These are phyloP conservation scores for Chelonoidis abingdonii DNA, from an alignment of 2,113 vertebrate genomes.

Conservation along the genomic window DNA sequence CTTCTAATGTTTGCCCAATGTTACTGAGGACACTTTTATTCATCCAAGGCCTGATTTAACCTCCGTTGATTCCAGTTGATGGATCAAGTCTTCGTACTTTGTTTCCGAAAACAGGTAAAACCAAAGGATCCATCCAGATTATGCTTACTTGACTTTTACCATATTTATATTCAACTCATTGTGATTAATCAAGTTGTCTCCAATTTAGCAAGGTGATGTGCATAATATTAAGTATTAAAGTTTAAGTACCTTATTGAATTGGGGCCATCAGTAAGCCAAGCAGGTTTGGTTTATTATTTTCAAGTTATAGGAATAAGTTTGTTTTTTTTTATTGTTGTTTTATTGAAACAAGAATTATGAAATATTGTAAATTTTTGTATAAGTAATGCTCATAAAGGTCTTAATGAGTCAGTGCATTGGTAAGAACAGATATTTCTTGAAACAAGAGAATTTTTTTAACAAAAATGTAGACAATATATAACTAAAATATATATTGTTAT, in stretches of 20 bases:
- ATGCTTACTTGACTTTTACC: background rate
- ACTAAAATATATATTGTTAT: constrained; percentile 15
- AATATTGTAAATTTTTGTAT: background rate
- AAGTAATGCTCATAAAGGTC: background rate
- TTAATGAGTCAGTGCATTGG: constrained; percentile 38
- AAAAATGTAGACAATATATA: constrained; percentile 14
- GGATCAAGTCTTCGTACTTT: background rate
- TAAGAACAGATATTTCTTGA: constrained; percentile 40
- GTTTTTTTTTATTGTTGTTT: background rate
- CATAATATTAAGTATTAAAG: background rate
- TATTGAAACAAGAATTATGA: background rate
- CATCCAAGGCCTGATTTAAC: background rate
- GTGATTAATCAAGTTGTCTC: background rate
- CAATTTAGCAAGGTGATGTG: background rate
- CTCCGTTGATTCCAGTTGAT: constrained; percentile 3
- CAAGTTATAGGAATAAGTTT: background rate
- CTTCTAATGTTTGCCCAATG: background rate
- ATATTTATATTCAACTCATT: background rate
- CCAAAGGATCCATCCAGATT: constrained; percentile 8
- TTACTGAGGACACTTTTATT: background rate
- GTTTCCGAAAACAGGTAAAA: constrained; percentile 1
- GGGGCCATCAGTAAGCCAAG: background rate
- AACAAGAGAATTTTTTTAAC: constrained; percentile 35
- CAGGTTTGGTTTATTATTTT: background rate
- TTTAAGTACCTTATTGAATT: background rate